Conservation (phyloP, 53 echinoderm and acorn worm genomes). For the Echinometra lucunter region DNA sequence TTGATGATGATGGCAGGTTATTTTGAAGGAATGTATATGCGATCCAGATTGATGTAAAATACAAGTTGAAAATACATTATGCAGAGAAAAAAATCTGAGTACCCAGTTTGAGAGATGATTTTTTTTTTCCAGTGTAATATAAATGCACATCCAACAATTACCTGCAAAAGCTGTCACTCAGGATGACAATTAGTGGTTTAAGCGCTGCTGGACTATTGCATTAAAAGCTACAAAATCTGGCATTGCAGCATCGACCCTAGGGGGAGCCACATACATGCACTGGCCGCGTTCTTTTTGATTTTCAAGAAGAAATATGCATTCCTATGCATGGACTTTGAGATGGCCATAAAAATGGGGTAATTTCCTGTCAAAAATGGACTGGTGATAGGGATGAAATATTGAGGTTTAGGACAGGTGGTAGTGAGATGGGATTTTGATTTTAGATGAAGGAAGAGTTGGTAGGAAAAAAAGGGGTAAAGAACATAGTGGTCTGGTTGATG, state of each 20-base stretch:
- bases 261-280: neutral
- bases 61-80: neutral
- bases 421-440: neutral
- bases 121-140: neutral
- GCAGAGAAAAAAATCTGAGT: neutral
- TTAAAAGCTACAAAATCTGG: slow-evolving; percentile 54
- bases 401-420: slow-evolving; percentile 31
- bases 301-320: slow-evolving; percentile 2
- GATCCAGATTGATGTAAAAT: neutral
- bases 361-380: slow-evolving; percentile 52
- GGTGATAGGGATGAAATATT: slow-evolving; percentile 15
- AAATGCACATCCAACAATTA: slow-evolving; percentile 21
- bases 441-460: neutral
- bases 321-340: slow-evolving; percentile 4
- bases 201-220: slow-evolving; percentile 40
- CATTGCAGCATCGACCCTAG: neutral
- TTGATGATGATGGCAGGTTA: neutral
- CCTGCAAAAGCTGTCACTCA: slow-evolving; percentile 26
- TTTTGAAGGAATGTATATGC: neutral
- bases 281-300: neutral
- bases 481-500: neutral
- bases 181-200: slow-evolving; percentile 29
- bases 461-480: neutral
- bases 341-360: slow-evolving; percentile 14
- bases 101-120: neutral